A percentile compares a stretch with the other conserved stretches of the same genome.
phyloP scores from a whole-genome alignment of 2,797 vertebrate genomes.

The Perodicticus potto region DNA sequence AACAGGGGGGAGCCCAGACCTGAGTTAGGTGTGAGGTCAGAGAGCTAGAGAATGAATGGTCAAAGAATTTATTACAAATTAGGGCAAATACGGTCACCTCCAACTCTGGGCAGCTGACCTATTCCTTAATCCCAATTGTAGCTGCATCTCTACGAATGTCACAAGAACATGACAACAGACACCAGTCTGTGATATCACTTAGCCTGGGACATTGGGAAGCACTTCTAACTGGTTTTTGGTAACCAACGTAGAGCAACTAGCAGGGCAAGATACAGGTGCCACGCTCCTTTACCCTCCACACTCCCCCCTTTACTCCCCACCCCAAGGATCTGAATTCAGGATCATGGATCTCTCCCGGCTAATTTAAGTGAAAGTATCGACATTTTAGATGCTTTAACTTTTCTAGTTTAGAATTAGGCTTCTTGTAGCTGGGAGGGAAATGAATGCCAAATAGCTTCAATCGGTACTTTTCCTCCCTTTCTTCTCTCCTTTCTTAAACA shows the following conservation, averaged over 20 bases:
- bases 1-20: background rate
- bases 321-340: background rate
- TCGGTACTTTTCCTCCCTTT: background rate
- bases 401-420: slow-evolving; percentile 51
- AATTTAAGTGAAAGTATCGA: slow-evolving; percentile 56
- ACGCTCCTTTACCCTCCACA: fast-evolving
- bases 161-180: background rate
- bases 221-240: background rate
- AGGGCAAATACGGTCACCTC: background rate
- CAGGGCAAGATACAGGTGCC: background rate
- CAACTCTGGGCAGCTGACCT: background rate
- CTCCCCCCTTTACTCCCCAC: fast-evolving
- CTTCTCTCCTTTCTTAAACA: slow-evolving; percentile 1
- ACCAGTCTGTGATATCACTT: background rate
- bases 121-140: background rate
- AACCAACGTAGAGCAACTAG: slow-evolving; percentile 6
- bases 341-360: background rate
- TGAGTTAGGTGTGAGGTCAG: background rate
- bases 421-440: background rate
- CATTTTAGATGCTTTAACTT: slow-evolving; percentile 42
- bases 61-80: slow-evolving; percentile 13
- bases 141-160: background rate
- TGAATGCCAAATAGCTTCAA: background rate
- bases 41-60: background rate
- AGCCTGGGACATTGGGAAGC: background rate